Evolutionary conservation across 2,113 vertebrate genomes (phyloP).

Genomic region (Australoheros scitulus): DNA sequence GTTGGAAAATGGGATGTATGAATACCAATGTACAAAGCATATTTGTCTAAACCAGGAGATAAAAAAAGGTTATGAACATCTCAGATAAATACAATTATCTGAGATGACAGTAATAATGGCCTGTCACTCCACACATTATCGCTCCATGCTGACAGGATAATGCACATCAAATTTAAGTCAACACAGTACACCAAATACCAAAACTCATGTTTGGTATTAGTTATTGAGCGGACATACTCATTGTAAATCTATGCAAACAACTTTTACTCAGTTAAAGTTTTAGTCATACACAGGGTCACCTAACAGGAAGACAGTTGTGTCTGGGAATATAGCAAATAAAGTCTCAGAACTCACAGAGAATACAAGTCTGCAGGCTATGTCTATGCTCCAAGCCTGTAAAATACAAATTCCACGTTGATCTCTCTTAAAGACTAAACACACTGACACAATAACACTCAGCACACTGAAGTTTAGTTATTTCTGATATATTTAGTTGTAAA

Average conservation of each 20-base stretch:
- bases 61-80: neutral
- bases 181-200: neutral
- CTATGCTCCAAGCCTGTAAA: neutral
- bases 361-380: slow-evolving; percentile 4
- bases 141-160: neutral
- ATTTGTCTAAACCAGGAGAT: neutral
- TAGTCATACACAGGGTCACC: neutral
- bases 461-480: too few species aligned
- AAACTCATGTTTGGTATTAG: neutral
- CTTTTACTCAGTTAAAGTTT: neutral
- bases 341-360: neutral
- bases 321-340: neutral
- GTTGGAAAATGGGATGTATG: neutral
- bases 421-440: neutral
- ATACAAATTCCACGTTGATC: neutral
- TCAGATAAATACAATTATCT: neutral
- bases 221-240: neutral
- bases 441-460: neutral
- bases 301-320: slow-evolving; percentile 2
- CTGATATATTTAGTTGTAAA: neutral
- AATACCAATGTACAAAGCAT: rapidly evolving
- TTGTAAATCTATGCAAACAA: rapidly evolving
- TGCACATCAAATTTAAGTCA: neutral
- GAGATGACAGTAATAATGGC: neutral
- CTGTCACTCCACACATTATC: neutral